phyloP scores from a whole-genome alignment of 2,113 vertebrate genomes.

The Ciconia stormi region DNA sequence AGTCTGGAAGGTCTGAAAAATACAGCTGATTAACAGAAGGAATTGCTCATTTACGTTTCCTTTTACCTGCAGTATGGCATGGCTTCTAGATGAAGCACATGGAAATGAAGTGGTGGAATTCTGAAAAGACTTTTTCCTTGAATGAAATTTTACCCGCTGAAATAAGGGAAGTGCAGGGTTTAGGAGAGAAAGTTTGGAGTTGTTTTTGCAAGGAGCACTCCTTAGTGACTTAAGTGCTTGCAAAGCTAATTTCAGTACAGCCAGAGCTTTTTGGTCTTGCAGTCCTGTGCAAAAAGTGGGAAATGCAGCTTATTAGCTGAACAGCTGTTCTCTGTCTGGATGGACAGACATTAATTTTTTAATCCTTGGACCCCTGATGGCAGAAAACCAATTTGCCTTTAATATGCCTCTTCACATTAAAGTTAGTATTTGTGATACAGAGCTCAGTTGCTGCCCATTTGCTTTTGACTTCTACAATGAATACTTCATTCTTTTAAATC shows the following conservation, averaged over 20 bases:
- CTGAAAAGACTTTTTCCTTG: not conserved
- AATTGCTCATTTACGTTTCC: not conserved
- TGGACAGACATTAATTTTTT: conserved; percentile 74
- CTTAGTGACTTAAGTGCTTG: not conserved
- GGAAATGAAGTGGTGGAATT: not conserved
- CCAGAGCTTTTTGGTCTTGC: not conserved
- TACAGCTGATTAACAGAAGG: not conserved
- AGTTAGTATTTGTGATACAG: conserved; percentile 64
- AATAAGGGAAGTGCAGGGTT: not conserved
- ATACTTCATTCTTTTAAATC: conserved; percentile 55
- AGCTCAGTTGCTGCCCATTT: conserved; percentile 51
- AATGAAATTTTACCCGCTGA: not conserved
- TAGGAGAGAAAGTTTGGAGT: not conserved
- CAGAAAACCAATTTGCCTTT: conserved; percentile 69
- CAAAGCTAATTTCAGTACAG: not conserved
- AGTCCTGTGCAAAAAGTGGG: conserved; percentile 15
- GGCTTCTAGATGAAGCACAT: not conserved
- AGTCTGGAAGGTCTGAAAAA: not conserved
- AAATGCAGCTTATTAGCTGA: conserved; percentile 54
- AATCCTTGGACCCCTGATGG: conserved; percentile 61
- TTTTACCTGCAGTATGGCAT: not conserved
- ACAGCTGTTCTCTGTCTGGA: conserved; percentile 74
- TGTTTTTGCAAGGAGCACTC: not conserved
- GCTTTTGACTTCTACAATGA: conserved; percentile 42
- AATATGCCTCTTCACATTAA: conserved; percentile 75